These are phyloP conservation scores for Phalera bucephala DNA, from an alignment of 2,888 invertebrate species.

Conservation along the genomic window DNA sequence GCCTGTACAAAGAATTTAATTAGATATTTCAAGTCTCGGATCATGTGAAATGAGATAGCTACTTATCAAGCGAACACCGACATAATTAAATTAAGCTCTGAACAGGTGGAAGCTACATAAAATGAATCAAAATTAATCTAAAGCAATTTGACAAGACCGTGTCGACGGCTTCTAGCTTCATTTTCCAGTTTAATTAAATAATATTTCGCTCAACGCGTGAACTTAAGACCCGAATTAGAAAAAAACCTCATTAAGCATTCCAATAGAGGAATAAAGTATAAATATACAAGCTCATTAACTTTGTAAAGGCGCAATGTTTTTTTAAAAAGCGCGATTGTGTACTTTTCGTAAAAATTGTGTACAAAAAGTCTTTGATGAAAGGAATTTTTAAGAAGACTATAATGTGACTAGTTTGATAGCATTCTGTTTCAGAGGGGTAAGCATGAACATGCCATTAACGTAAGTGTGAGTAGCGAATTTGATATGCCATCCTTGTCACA, in stretches of 20 bases:
- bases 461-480: too few relatives aligned
- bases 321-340: too few relatives aligned
- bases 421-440: too few relatives aligned
- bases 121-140: conserved; percentile 78
- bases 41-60: conserved; percentile 70
- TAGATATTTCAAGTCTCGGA: conserved; percentile 46
- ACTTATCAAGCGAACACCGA: conserved; percentile 63
- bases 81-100: conserved; percentile 70
- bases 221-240: conserved; percentile 26
- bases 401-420: too few relatives aligned
- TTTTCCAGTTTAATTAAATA: conserved; percentile 65
- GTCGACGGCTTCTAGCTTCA: conserved; percentile 54
- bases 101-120: conserved; percentile 71
- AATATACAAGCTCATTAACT: conserved; percentile 10
- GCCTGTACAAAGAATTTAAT: conserved; percentile 61
- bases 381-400: too few relatives aligned
- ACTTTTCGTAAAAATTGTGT: too few relatives aligned
- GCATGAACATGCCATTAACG: too few relatives aligned
- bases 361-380: too few relatives aligned
- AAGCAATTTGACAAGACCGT: conserved; percentile 62
- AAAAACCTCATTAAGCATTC: conserved; percentile 22
- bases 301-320: too few relatives aligned
- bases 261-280: conserved; percentile 24
- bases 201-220: conserved; percentile 46
- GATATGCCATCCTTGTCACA: too few relatives aligned